These are phyloP conservation scores for Sinentomon sp. DNA, from an alignment of 2,888 invertebrate species.

Conservation along the genomic window DNA sequence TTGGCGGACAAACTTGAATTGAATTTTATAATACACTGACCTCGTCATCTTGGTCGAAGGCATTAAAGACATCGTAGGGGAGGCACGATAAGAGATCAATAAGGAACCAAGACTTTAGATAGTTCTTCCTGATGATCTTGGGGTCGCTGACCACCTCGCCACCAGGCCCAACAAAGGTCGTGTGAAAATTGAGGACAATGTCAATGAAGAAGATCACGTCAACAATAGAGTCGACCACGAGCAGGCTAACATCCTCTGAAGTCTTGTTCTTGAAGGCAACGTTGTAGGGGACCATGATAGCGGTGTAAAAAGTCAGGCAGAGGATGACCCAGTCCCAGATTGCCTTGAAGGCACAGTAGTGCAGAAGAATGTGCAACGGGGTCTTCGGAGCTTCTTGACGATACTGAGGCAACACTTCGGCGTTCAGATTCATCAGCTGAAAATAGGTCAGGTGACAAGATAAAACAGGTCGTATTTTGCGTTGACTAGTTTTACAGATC, in stretches of 20 bases:
- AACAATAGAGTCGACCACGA: slow-evolving; percentile 87
- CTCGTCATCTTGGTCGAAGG: slow-evolving; percentile 97
- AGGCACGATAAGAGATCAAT: slow-evolving; percentile 95
- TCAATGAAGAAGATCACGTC: slow-evolving; percentile 99
- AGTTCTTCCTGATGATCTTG: slow-evolving; percentile 92
- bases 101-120: slow-evolving; percentile 97
- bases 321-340: slow-evolving; percentile 99
- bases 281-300: slow-evolving; percentile 94
- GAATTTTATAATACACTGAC: slow-evolving; percentile 25
- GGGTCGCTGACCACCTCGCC: slow-evolving; percentile 96
- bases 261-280: slow-evolving; percentile 99
- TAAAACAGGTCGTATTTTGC: too few relatives aligned
- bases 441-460: slow-evolving; percentile 12
- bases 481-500: too few relatives aligned
- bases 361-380: slow-evolving; percentile 93
- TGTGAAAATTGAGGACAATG: slow-evolving; percentile 98
- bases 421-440: slow-evolving; percentile 88
- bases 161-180: slow-evolving; percentile 92
- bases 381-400: slow-evolving; percentile 98
- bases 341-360: slow-evolving; percentile 98
- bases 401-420: slow-evolving; percentile 94
- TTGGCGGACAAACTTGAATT: not conserved
- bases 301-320: slow-evolving; percentile 97
- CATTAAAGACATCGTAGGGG: slow-evolving; percentile 99
- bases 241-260: slow-evolving; percentile 74